Evolutionary conservation across 2,113 vertebrate genomes (phyloP).

Genomic region (Plotosus lineatus): DNA sequence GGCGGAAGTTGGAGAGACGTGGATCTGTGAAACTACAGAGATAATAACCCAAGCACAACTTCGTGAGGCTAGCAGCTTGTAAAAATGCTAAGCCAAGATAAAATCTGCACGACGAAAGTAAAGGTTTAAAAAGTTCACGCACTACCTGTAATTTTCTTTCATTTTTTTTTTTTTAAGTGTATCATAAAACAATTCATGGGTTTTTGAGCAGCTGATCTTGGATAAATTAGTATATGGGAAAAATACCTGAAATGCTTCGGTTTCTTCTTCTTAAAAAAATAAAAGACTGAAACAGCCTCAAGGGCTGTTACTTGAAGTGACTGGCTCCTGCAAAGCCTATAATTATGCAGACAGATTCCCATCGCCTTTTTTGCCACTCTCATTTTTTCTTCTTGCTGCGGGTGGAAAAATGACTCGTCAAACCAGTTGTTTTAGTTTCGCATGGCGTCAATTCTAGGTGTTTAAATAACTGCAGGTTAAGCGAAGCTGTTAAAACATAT

Average conservation of each 20-base stretch:
- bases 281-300: background rate
- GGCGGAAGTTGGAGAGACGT: no score
- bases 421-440: constrained; percentile 6
- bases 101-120: no score
- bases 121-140: background rate
- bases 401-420: background rate
- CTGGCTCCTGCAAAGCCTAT: background rate
- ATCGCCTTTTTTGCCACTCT: background rate
- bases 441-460: background rate
- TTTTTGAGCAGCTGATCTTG: background rate
- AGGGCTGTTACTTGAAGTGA: constrained; percentile 7
- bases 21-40: no score
- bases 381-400: background rate
- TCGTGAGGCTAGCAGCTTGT: background rate
- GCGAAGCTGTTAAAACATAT: constrained; percentile 24
- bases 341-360: background rate
- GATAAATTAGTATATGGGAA: background rate
- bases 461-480: constrained; percentile 35
- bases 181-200: background rate
- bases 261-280: background rate
- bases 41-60: no score
- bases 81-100: background rate
- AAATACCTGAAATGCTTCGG: background rate
- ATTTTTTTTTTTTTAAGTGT: background rate
- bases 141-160: background rate